phyloP scores from a whole-genome alignment of 2,888 invertebrate genomes.

The Camponotus fellah region DNA sequence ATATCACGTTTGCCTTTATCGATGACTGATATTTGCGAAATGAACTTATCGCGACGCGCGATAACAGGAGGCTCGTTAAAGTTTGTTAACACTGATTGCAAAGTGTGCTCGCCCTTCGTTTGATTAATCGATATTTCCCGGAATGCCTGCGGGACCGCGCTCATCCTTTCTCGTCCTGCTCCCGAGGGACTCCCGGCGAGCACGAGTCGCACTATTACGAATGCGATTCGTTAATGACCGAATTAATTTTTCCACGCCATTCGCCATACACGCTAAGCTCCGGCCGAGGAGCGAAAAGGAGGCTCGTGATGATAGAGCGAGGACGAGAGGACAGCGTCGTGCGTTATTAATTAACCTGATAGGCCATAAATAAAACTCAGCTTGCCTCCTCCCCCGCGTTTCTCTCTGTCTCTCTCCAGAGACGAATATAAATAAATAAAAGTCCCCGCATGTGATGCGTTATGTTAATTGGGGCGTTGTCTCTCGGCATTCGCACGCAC shows the following conservation, averaged over 20 bases:
- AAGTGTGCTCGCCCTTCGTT: slow-evolving; percentile 63
- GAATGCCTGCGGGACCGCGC: slow-evolving; percentile 69
- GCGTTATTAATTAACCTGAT: slow-evolving; percentile 85
- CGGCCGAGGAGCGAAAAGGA: slow-evolving; percentile 48
- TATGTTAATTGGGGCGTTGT: slow-evolving; percentile 86
- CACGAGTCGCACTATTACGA: slow-evolving; percentile 71
- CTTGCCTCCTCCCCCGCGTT: slow-evolving; percentile 62
- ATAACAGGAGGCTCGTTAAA: slow-evolving; percentile 52
- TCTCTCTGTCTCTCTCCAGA: slow-evolving; percentile 72
- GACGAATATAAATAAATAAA: slow-evolving; percentile 86
- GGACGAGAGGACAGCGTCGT: slow-evolving; percentile 67
- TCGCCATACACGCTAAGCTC: slow-evolving; percentile 65
- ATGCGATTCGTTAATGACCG: slow-evolving; percentile 77
- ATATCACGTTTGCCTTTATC: slow-evolving; percentile 27
- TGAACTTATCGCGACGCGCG: slow-evolving; percentile 29
- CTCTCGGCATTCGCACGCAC: slow-evolving; percentile 83
- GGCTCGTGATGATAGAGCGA: slow-evolving; percentile 56
- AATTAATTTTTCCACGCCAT: slow-evolving; percentile 80
- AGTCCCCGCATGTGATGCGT: slow-evolving; percentile 81
- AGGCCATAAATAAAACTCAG: slow-evolving; percentile 83
- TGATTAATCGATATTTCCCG: slow-evolving; percentile 74
- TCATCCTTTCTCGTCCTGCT: slow-evolving; percentile 67
- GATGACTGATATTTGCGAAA: slow-evolving; percentile 40
- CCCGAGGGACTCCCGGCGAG: slow-evolving; percentile 67
- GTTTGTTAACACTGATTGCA: slow-evolving; percentile 63